A percentile compares a stretch with the other conserved stretches of the same genome.
These are phyloP conservation scores for Micoletzkya japonica DNA, from an alignment of 2,888 invertebrate genomes.

Conservation along the genomic window DNA sequence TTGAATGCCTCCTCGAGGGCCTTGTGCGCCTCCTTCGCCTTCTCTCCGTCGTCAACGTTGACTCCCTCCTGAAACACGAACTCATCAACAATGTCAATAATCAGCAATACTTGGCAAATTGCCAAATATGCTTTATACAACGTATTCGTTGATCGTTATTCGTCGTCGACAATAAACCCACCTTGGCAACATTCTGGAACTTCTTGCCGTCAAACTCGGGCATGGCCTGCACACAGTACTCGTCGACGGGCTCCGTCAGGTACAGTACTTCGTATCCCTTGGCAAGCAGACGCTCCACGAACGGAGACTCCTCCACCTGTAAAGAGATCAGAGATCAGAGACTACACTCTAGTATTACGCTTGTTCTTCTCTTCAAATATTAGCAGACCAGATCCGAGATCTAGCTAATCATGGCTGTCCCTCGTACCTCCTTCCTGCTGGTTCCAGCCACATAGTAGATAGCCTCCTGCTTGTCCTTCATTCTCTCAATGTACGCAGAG, in stretches of 20 bases:
- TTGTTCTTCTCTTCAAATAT: neutral
- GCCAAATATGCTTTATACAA: neutral
- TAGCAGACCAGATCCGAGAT: neutral
- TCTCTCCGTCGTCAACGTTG: slow-evolving; percentile 60
- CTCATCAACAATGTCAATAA: too few relatives aligned
- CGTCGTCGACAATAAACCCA: slow-evolving; percentile 24
- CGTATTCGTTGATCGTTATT: too few relatives aligned
- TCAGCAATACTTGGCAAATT: neutral
- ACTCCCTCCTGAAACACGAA: slow-evolving; percentile 71
- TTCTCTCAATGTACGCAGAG: slow-evolving; percentile 86
- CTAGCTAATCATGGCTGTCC: too few relatives aligned
- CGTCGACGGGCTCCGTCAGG: slow-evolving; percentile 94
- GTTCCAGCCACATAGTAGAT: slow-evolving; percentile 96
- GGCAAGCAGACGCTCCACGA: slow-evolving; percentile 87
- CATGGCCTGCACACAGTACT: slow-evolving; percentile 91
- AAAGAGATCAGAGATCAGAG: too few relatives aligned
- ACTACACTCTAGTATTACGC: neutral
- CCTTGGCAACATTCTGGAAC: slow-evolving; percentile 97
- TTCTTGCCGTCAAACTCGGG: slow-evolving; percentile 98
- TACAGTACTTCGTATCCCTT: slow-evolving; percentile 89
- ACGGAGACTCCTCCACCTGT: slow-evolving; percentile 80
- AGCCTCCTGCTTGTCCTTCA: slow-evolving; percentile 90
- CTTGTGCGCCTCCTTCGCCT: slow-evolving; percentile 74
- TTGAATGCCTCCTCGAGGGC: slow-evolving; percentile 79
- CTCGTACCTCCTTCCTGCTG: slow-evolving; percentile 75